Evolutionary conservation across 1,140 invertebrate genomes (phyloP).

Genomic region (Globodera rostochiensis): DNA sequence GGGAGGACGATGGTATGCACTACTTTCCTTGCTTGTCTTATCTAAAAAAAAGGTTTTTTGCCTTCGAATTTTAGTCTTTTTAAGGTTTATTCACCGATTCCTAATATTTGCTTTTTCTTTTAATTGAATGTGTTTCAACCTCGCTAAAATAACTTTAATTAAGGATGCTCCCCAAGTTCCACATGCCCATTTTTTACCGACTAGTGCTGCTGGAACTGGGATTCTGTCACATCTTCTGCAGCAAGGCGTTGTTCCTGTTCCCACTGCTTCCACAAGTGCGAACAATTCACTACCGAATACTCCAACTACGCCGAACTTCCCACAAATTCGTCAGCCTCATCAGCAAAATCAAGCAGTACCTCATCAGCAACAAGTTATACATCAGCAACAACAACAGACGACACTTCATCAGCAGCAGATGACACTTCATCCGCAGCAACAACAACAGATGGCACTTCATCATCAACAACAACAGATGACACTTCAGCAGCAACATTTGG

Average conservation of each 20-base stretch:
- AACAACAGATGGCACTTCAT: background rate
- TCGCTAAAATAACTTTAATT: background rate
- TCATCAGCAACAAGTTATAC: background rate
- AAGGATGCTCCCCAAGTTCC: background rate
- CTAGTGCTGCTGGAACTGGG: background rate
- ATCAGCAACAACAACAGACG: slow-evolving; percentile 4
- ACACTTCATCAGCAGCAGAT: slow-evolving; percentile 5
- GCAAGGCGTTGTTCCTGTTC: background rate
- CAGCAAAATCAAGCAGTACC: background rate
- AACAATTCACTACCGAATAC: background rate
- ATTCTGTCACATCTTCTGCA: background rate
- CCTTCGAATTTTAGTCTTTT: too few species aligned
- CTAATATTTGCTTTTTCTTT: background rate
- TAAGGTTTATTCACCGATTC: too few species aligned
- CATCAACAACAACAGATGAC: slow-evolving; percentile 7
- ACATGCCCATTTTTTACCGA: background rate
- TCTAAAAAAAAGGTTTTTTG: too few species aligned
- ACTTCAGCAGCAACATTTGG: slow-evolving; percentile 7
- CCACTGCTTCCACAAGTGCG: background rate
- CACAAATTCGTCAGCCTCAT: slow-evolving; percentile 5
- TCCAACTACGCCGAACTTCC: slow-evolving; percentile 6
- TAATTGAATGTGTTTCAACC: background rate
- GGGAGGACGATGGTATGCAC: background rate
- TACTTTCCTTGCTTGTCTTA: background rate
- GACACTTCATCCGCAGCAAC: background rate